A percentile compares a stretch with the other conserved stretches of the same genome.
phyloP scores from a whole-genome alignment of 2,888 invertebrate genomes.

The Leucozona laternaria region DNA sequence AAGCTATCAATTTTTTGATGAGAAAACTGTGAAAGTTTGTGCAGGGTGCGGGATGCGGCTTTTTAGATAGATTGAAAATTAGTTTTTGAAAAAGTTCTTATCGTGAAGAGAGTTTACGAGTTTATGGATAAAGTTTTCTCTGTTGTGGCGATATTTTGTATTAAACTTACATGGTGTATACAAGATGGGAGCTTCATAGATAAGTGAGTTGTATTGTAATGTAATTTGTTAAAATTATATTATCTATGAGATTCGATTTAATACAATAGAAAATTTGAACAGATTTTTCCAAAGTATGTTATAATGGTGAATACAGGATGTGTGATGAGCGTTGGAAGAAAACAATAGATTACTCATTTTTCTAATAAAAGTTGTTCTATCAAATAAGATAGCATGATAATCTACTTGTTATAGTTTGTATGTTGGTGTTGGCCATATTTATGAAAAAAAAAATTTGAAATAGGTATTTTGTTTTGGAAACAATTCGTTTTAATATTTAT shows the following conservation, averaged over 20 bases:
- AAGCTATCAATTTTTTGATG: conserved; percentile 52
- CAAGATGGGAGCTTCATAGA: neutral
- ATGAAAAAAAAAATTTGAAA: neutral
- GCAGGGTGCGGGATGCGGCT: too few species aligned
- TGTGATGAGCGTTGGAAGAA: neutral
- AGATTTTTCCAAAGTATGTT: conserved; percentile 23
- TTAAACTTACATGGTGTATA: neutral
- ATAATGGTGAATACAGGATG: neutral
- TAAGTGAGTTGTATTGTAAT: conserved; percentile 20
- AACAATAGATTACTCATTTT: neutral
- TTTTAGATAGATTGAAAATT: conserved; percentile 62
- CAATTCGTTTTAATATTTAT: too few species aligned
- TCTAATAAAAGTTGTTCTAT: neutral
- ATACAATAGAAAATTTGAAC: conserved; percentile 6
- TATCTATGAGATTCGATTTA: conserved; percentile 1
- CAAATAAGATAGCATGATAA: neutral
- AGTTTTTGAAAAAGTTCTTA: conserved; percentile 54
- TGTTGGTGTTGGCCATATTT: neutral
- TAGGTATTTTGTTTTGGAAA: neutral
- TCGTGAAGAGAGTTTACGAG: neutral
- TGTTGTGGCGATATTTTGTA: conserved; percentile 16
- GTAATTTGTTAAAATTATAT: conserved; percentile 11
- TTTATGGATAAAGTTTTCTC: conserved; percentile 29
- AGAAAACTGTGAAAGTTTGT: conserved; percentile 33
- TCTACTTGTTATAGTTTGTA: neutral